phyloP scores from a whole-genome alignment of 2,888 invertebrate genomes.

The Ganaspis brasiliensis region DNA sequence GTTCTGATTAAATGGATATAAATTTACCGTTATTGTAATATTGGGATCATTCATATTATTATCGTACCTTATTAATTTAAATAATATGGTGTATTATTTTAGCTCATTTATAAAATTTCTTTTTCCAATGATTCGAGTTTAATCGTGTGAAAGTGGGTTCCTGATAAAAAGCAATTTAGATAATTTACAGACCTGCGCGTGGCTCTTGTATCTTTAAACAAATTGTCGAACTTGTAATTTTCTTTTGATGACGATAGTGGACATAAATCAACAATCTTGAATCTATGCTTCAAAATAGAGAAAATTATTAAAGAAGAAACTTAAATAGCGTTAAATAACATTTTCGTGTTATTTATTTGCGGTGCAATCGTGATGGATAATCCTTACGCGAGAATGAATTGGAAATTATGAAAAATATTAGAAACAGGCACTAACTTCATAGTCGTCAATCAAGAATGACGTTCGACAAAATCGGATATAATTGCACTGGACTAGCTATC shows the following conservation, averaged over 20 bases:
- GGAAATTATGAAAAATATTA: constrained; percentile 4
- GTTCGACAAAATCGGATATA: constrained; percentile 38
- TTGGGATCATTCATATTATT: constrained; percentile 17
- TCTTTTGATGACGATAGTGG: constrained; percentile 16
- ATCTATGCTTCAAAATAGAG: background rate
- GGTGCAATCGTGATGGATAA: constrained; percentile 4
- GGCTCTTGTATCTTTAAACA: constrained; percentile 29
- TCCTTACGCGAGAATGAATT: constrained; percentile 3
- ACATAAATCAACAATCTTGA: constrained; percentile 27
- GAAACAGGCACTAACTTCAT: background rate
- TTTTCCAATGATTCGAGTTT: background rate
- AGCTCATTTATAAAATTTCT: constrained; percentile 6
- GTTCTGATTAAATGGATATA: background rate
- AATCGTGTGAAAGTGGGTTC: constrained; percentile 1
- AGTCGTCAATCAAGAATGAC: constrained; percentile 29
- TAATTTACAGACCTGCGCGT: constrained; percentile 29
- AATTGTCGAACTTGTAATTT: constrained; percentile 26
- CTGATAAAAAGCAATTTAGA: constrained; percentile 15
- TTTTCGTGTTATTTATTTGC: constrained; percentile 37
- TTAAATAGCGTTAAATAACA: constrained; percentile 24
- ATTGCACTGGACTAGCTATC: constrained; percentile 20
- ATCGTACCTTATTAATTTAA: constrained; percentile 6
- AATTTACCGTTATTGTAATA: constrained; percentile 12
- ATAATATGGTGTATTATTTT: constrained; percentile 1
- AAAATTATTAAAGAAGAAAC: constrained; percentile 14